Conservation (phyloP, 2,797 vertebrate genomes). For the Bucorvus abyssinicus region DNA sequence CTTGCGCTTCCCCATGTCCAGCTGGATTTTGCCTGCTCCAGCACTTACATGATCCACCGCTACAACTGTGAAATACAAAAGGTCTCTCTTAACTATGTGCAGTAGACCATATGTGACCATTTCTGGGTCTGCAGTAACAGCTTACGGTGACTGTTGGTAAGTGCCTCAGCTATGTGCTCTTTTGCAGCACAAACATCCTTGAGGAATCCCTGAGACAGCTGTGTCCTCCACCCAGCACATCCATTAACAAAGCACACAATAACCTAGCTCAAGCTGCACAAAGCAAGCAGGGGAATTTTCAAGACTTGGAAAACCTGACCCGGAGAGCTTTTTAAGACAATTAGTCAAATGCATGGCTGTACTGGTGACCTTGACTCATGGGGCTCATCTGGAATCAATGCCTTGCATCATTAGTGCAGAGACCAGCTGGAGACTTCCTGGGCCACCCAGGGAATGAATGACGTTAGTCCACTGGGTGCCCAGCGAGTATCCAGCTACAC, state of each 20-base stretch:
- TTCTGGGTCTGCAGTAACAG: neutral
- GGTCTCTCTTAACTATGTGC: neutral
- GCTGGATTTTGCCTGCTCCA: neutral
- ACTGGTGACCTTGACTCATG: neutral
- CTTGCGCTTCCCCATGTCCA: neutral
- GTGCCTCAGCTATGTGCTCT: neutral
- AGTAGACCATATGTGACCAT: neutral
- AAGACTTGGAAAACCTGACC: neutral
- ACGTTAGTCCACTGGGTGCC: accelerated
- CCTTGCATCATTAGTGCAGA: neutral
- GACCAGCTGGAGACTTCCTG: neutral
- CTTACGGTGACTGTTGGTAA: neutral
- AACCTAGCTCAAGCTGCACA: neutral
- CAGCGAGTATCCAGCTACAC: neutral
- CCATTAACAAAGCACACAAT: neutral
- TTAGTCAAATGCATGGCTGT: neutral
- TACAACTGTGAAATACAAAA: neutral
- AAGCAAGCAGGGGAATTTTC: neutral
- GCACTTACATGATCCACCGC: neutral
- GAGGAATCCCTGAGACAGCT: neutral
- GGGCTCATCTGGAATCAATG: neutral
- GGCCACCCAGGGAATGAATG: neutral
- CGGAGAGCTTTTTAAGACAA: neutral
- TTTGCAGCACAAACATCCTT: neutral
- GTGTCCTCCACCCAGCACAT: neutral